A percentile compares a stretch with the other conserved stretches of the same genome.
Conservation (phyloP, 1,140 invertebrate genomes). For the Apocrypta bakeri region DNA sequence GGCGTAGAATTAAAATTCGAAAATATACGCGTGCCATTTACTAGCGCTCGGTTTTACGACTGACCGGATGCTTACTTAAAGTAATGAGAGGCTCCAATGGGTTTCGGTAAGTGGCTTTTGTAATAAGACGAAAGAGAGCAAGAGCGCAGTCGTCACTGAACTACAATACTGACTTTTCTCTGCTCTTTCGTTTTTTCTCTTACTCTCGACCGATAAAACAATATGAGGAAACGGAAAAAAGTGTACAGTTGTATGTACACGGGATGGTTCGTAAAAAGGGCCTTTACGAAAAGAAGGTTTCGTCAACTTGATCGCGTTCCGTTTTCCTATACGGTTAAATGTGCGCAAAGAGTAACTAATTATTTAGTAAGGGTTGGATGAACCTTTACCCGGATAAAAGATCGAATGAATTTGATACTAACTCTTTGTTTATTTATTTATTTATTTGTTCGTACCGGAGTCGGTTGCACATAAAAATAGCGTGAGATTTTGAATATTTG, state of each 20-base stretch:
- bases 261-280: slow-evolving; percentile 11
- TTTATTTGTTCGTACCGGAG: no score
- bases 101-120: slow-evolving; percentile 27
- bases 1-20: slow-evolving; percentile 17
- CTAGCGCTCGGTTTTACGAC: slow-evolving; percentile 14
- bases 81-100: slow-evolving; percentile 19
- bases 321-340: background rate
- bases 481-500: no score
- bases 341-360: no score
- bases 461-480: no score
- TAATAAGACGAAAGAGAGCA: slow-evolving; percentile 17
- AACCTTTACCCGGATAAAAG: no score
- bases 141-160: background rate
- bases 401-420: no score
- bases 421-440: no score
- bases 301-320: slow-evolving; percentile 16
- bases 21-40: background rate
- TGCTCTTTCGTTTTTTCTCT: background rate
- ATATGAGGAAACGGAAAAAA: background rate
- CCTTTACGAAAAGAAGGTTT: background rate
- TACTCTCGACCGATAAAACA: slow-evolving; percentile 30
- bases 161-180: slow-evolving; percentile 1
- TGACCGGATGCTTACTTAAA: slow-evolving; percentile 10
- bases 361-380: no score
- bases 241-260: no score